A percentile compares a stretch with the other conserved stretches of the same genome.
These are phyloP conservation scores for Rhyacophila evoluta DNA, from an alignment of 2,888 invertebrate species.

Conservation along the genomic window DNA sequence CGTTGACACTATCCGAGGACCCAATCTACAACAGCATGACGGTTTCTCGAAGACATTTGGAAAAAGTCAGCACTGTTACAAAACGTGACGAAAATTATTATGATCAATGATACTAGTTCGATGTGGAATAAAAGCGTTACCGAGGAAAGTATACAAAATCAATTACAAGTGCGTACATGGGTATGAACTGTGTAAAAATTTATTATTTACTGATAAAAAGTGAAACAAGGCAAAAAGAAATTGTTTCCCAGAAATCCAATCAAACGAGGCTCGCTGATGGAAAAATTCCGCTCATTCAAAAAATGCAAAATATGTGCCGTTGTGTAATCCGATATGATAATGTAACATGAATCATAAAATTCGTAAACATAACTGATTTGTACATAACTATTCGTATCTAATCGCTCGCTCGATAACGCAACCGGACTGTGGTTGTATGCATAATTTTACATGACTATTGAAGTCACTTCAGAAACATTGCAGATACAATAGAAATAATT, in stretches of 20 bases:
- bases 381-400: neutral
- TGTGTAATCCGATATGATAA: constrained; percentile 13
- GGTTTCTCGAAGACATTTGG: too few relatives aligned
- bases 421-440: neutral
- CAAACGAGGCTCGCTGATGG: neutral
- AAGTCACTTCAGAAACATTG: neutral
- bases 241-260: neutral
- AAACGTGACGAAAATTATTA: too few relatives aligned
- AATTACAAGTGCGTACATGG: too few relatives aligned
- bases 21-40: too few relatives aligned
- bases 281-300: neutral
- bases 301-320: neutral
- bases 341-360: neutral
- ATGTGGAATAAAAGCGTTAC: too few relatives aligned
- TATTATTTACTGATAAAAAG: neutral
- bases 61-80: too few relatives aligned
- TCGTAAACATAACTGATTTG: neutral
- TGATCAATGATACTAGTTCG: too few relatives aligned
- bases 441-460: neutral
- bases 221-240: neutral
- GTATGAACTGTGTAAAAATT: too few relatives aligned
- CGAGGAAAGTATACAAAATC: too few relatives aligned
- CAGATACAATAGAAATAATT: neutral
- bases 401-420: neutral
- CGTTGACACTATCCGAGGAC: too few relatives aligned